Base-by-base conservation (phyloP, 2,888 invertebrate species). In the Pediacus dermestoides region DNA sequence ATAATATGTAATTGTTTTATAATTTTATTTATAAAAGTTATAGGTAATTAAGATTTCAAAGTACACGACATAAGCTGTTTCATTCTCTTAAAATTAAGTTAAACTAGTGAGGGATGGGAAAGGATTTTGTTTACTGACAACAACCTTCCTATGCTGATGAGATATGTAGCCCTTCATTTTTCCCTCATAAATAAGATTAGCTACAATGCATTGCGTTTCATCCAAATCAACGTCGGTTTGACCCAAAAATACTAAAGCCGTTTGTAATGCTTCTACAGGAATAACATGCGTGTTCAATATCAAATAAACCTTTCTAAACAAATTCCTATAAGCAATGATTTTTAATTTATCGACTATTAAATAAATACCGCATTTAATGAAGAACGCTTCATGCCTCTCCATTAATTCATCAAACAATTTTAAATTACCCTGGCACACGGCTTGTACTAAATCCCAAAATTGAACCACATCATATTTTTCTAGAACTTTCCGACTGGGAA, bases 141-240 rank as follows among this genome's bases (percentile, higher is more conserved):
- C 97, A 38, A 99, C 78, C 71, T 95, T 96, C 66, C 94, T 87
- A 70, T 99, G 96, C 56, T 91, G 89, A 71, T 93, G 88, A 1
- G 96, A 95, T 61, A 99, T 93, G 68, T 99, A 99, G 0, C 99
- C 97, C 68, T 96, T 96, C 55, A 99, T 92, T 74, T 93, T 95
- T 13, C 92, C 92, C 70, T 95, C 94, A 63, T 82, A 91, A 57
- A 99, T 97, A 36, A 99, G 78, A 74, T 96, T 97, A 1, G 95
- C 93, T 2, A 97, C 82, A 57, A 97, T 89, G 69, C 97, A 97
- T 57, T 94, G 89, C 0, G 94, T 90, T 68, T 97, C 96, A 66
- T 95, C 95, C 53, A 87, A 76, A 64, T 93, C 91, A 2, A 94
- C 86, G 60, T 93, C 91, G 18, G 80, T 82, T 46, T 85, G 80